Evolutionary conservation across 2,888 invertebrate species (phyloP).

Genomic region (Sympetrum striolatum): DNA sequence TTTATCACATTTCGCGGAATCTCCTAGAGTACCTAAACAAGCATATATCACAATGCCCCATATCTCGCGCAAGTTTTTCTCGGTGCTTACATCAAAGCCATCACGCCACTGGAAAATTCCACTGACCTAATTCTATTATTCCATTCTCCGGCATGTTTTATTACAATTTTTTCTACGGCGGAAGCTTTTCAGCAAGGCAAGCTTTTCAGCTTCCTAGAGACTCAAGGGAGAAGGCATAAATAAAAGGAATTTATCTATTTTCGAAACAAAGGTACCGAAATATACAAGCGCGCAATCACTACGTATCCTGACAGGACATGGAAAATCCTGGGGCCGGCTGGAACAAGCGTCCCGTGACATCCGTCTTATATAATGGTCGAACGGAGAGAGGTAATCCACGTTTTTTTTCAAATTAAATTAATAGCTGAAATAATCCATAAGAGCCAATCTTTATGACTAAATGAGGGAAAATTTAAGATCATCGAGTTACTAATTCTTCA

Average conservation of each 20-base stretch:
- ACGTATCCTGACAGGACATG: background rate
- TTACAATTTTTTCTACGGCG: background rate
- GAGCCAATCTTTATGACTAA: too few relatives aligned
- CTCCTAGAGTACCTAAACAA: conserved; percentile 36
- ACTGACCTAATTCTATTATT: conserved; percentile 43
- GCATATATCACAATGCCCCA: conserved; percentile 42
- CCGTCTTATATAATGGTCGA: background rate
- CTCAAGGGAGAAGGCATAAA: background rate
- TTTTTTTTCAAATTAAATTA: too few relatives aligned
- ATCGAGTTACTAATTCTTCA: too few relatives aligned
- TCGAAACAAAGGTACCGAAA: background rate
- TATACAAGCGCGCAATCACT: background rate
- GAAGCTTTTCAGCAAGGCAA: conserved; percentile 5
- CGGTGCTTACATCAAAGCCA: conserved; percentile 42
- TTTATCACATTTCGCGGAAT: conserved; percentile 37
- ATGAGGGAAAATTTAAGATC: too few relatives aligned
- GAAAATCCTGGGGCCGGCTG: background rate
- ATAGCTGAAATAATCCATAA: too few relatives aligned
- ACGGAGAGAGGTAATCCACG: background rate
- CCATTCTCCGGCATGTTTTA: conserved; percentile 26
- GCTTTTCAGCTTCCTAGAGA: background rate
- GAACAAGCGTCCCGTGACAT: background rate
- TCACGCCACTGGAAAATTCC: conserved; percentile 40
- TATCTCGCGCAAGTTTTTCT: conserved; percentile 34
- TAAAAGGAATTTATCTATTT: conserved; percentile 21